Evolutionary conservation across 2,888 invertebrate genomes (phyloP), one percentile per base, ranked within the genome.

Genomic region (Ctena decussata): DNA sequence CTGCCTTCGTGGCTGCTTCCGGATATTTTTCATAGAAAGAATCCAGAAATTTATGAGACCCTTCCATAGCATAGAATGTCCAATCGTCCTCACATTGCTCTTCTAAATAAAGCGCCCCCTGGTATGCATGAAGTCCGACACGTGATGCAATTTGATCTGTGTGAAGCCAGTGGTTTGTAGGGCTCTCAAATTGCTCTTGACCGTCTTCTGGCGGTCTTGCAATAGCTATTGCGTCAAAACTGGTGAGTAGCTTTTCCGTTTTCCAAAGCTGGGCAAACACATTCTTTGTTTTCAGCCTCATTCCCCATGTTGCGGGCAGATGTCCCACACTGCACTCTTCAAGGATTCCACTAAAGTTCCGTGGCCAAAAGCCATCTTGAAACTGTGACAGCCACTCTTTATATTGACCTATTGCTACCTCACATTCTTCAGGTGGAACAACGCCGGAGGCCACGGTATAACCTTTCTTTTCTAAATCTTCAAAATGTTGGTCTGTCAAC

Each of bases 31-130:
- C 65, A 65, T 87, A 92, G 77, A 91, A 91, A 15, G 82, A 85
- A 0, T 87, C 83, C 30, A 90, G 80, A n/a, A 78, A 74, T 76
- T 83, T 84, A 77, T 93, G 93, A 24, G 93, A 92, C 0, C 89
- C 86, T 77, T 90, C 86, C 70, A 93, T 74, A 1, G 93, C 91
- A 41, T 86, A 84, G 41, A 93, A 91, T 8, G 90, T 90, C 90
- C 90, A 93, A 80, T 94, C 94, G 24, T 91, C 91, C 65, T 90
- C 83, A 1, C 79, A 82, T 6, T 92, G 89, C 27, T 88, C 86
- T 82, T 94, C 94, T 15, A 94, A 79, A 79, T 93, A 94, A 0
- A 93, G 84, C 0, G 92, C 92, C 0, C 94, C 93, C 82, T 94
- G 93, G 80, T 91, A 94, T 18, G 92, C 92, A 79, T 94, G 94